Base-by-base conservation (phyloP, 2,113 vertebrate genomes). In the Epinephelus cyanopodus region DNA sequence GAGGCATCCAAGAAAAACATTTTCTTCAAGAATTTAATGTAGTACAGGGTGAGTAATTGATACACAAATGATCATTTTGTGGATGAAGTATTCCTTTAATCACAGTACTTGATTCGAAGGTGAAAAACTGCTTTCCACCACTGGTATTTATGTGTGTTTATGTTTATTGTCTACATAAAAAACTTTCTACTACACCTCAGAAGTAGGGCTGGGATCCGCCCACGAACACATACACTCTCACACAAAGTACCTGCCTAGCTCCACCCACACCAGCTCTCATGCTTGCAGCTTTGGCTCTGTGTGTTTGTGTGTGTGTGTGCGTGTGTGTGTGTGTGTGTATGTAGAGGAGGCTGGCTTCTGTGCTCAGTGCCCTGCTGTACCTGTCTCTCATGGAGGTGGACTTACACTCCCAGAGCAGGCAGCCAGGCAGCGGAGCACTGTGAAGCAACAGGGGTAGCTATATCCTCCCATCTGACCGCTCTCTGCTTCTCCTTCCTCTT, bases 321-420 rank as follows among this genome's bases (percentile, higher is more conserved):
- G 69, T 79, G 69, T 64, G 76, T 78, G 84, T 79, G 67, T 74
- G 73, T 81, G 62, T 60, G 77, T 68, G 83, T 54, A 64, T 70
- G 42, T 48, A 67, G 80, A 87, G 88, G 85, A 92, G 91, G 92
- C 87, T 79, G 86, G 89, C 85, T 89, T 88, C 84, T 88, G 81
- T 74, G 83, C 87, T 93, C 74, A 90, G 93, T 93, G 91, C 92
- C 89, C 92, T 91, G 86, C 92, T 92, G 93, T 94, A 93, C 94
- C 94, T 94, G 94, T 92, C 92, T 93, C 92, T 94, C 82, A 93
- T 92, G 92, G 92, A 93, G 92, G 93, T 89, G 86, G 91, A 92
- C 90, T 81, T 83, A 90, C 89, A 93, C 91, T 94, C 89, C 89
- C 85, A 83, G 88, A 91, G 92, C 81, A 94, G 92, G 88, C 92